These are phyloP conservation scores for Buphagus erythrorhynchus DNA, from an alignment of 2,797 vertebrate genomes.

Conservation along the genomic window DNA sequence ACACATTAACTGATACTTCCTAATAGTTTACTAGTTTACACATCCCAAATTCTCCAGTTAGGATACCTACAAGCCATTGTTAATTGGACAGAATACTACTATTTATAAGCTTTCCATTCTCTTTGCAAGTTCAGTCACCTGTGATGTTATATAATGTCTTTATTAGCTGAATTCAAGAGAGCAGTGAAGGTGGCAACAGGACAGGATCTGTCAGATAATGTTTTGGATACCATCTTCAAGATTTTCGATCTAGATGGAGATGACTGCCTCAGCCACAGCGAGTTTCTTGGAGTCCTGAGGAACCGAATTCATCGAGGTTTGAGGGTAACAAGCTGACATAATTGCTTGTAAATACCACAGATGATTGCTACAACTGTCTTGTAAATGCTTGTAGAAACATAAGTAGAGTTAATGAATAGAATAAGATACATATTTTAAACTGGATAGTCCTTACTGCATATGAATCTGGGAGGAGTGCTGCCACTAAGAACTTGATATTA, in stretches of 20 bases:
- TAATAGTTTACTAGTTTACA: neutral
- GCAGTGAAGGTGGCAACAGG: slow-evolving; percentile 95
- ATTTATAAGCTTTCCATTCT: neutral
- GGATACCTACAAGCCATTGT: neutral
- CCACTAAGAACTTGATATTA: neutral
- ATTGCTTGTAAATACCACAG: neutral
- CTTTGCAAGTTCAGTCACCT: neutral
- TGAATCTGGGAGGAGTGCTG: neutral
- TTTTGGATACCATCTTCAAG: slow-evolving; percentile 95
- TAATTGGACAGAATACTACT: neutral
- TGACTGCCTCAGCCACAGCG: slow-evolving; percentile 91
- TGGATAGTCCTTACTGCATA: neutral
- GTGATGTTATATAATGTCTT: neutral
- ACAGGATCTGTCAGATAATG: slow-evolving; percentile 91
- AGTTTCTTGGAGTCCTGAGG: slow-evolving; percentile 91
- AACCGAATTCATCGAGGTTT: slow-evolving; percentile 92
- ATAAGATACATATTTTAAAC: neutral
- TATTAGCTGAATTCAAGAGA: slow-evolving; percentile 91
- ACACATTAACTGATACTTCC: neutral
- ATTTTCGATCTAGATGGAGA: slow-evolving; percentile 97
- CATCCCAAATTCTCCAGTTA: neutral
- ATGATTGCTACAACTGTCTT: neutral
- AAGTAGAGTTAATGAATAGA: neutral
- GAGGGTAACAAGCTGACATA: slow-evolving; percentile 80
- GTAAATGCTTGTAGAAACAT: neutral